A percentile compares a stretch with the other conserved stretches of the same genome.
These are phyloP conservation scores for Candidula unifasciata DNA, from an alignment of 2,888 invertebrate genomes.

Conservation along the genomic window DNA sequence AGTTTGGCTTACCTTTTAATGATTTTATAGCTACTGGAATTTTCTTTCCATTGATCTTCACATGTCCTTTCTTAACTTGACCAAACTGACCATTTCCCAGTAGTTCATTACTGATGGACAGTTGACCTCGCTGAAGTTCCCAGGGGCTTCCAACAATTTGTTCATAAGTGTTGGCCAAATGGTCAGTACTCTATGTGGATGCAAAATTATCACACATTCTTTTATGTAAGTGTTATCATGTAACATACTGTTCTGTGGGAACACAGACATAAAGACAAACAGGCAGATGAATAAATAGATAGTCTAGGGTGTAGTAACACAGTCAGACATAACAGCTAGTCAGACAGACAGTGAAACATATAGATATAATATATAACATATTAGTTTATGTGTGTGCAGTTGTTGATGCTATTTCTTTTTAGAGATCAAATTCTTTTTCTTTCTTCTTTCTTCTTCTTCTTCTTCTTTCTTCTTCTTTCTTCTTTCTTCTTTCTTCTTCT, in stretches of 20 bases:
- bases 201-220: not conserved
- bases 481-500: too few species aligned
- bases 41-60: constrained; percentile 67
- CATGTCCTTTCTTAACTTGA: constrained; percentile 70
- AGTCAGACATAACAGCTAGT: not conserved
- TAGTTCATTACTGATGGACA: constrained; percentile 67
- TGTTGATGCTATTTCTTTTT: too few species aligned
- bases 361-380: too few species aligned
- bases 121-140: constrained; percentile 68
- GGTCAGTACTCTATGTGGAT: constrained; percentile 29
- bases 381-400: too few species aligned
- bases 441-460: not conserved
- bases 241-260: not conserved
- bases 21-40: constrained; percentile 72
- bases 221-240: too few species aligned
- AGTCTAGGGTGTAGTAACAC: not conserved
- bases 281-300: not conserved
- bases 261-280: not conserved
- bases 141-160: constrained; percentile 68
- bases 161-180: constrained; percentile 66
- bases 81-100: constrained; percentile 73
- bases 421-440: not conserved
- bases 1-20: constrained; percentile 63
- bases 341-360: not conserved
- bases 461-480: not conserved